Evolutionary conservation across 2,888 invertebrate genomes (phyloP).

Genomic region (Phengaris alcon): DNA sequence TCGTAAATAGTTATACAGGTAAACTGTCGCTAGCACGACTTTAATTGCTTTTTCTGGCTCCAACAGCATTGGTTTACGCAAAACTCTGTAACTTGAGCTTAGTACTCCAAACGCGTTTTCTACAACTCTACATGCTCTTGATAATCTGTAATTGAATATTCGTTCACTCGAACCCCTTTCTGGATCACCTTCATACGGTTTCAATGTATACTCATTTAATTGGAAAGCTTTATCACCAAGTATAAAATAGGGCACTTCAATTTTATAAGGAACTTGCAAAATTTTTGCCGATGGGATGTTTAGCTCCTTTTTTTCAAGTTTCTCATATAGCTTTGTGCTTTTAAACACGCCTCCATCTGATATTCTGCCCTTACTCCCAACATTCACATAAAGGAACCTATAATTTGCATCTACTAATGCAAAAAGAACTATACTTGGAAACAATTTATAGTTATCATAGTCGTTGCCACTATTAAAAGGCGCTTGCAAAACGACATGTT

Average conservation of each 20-base stretch:
- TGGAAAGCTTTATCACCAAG: conserved; percentile 32
- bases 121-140: conserved; percentile 34
- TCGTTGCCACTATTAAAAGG: conserved; percentile 37
- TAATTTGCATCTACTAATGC: conserved; percentile 39
- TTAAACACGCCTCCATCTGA: conserved; percentile 39
- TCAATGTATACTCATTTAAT: conserved; percentile 33
- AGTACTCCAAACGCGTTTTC: conserved; percentile 35
- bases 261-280: conserved; percentile 43
- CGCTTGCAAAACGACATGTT: conserved; percentile 34
- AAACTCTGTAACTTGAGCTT: conserved; percentile 27
- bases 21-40: conserved; percentile 34
- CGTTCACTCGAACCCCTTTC: conserved; percentile 34
- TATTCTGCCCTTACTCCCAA: conserved; percentile 39
- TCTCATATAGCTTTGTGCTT: conserved; percentile 37
- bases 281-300: conserved; percentile 35
- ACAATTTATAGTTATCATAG: conserved; percentile 38
- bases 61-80: conserved; percentile 41
- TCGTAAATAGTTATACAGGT: conserved; percentile 41
- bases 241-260: conserved; percentile 29
- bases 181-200: conserved; percentile 35
- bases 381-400: conserved; percentile 38
- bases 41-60: conserved; percentile 41
- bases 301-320: conserved; percentile 34
- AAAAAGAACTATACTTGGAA: conserved; percentile 38
- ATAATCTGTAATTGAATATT: conserved; percentile 36